Base-by-base conservation (phyloP, 2,888 invertebrate species). In the Drosophila mercatorum region DNA sequence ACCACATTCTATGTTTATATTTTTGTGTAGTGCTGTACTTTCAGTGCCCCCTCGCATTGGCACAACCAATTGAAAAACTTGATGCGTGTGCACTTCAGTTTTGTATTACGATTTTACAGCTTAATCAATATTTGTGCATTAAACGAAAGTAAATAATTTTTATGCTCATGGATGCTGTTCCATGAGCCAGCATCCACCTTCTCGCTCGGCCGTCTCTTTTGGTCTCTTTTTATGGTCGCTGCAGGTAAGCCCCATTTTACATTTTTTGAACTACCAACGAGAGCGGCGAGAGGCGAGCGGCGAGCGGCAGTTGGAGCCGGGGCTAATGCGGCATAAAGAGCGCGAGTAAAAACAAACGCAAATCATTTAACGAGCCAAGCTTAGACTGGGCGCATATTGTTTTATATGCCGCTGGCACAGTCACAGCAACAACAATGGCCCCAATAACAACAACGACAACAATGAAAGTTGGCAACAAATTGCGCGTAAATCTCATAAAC, bases 401-500 rank as follows among this genome's bases (percentile, higher is more conserved):
- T 86, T 88, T 89, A 88, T 86, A 88, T 85, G 83, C 78, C 69
- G 41, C 41, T 73, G 60, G 22, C 60, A 36, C 51, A 59, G 52
- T 38, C 34, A 14, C 38, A 52, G 14, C 53, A 64, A 36, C 66
- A 64, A 46, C 66, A 72, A 58, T 34, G 34, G 34, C 34, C 55
- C 34, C 55, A 64, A 41, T 17, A 26, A 8, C 6, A 53, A 47
- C 41, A 47, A 26, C 49, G 22, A 52, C 34, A 66, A 73, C 58
- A 80, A 72, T 89, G 81, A 84, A 86, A 89, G 83, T 79, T 84
- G 84, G 71, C 81, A 90, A 89, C 86, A 89, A 89, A 89, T 89
- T 89, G 90, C 81, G 87, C 90, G 89, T 90, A 90, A 89, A 89
- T 90, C 90, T 87, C 90, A 90, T 89, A 89, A 89, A 89, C 90